These are phyloP conservation scores for Drosophila miranda DNA, from an alignment of 1,140 invertebrate species.

Conservation along the genomic window DNA sequence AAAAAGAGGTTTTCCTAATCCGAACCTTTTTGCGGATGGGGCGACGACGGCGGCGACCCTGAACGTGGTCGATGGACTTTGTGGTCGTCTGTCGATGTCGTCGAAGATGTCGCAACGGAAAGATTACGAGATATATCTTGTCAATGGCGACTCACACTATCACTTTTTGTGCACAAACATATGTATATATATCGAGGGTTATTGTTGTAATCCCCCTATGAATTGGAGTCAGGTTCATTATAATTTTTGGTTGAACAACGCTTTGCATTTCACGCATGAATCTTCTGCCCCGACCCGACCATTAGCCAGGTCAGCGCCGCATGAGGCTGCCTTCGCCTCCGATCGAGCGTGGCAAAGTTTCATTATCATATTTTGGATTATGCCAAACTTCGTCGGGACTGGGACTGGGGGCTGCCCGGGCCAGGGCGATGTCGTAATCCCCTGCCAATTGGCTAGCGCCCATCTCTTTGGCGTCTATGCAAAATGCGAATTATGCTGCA, in stretches of 20 bases:
- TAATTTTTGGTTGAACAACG: conserved; percentile 66
- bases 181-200: background rate
- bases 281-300: conserved; percentile 32
- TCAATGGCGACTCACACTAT: conserved; percentile 65
- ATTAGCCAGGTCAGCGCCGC: conserved; percentile 65
- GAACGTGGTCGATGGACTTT: conserved; percentile 78
- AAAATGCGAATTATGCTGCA: conserved; percentile 63
- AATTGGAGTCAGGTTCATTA: conserved; percentile 65
- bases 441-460: conserved; percentile 11
- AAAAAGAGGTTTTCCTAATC: conserved; percentile 55
- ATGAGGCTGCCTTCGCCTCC: conserved; percentile 59
- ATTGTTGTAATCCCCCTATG: conserved; percentile 47
- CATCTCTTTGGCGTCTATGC: conserved; percentile 58
- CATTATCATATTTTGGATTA: conserved; percentile 73
- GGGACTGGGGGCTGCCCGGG: conserved; percentile 1
- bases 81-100: conserved; percentile 8
- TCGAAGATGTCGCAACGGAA: conserved; percentile 25
- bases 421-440: conserved; percentile 24
- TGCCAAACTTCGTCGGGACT: conserved; percentile 30
- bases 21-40: conserved; percentile 36
- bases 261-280: conserved; percentile 79
- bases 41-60: conserved; percentile 73
- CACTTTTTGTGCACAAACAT: conserved; percentile 58
- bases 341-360: conserved; percentile 74
- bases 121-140: conserved; percentile 49